Conservation (phyloP, 2,888 invertebrate species). For the Perdita meconis region DNA sequence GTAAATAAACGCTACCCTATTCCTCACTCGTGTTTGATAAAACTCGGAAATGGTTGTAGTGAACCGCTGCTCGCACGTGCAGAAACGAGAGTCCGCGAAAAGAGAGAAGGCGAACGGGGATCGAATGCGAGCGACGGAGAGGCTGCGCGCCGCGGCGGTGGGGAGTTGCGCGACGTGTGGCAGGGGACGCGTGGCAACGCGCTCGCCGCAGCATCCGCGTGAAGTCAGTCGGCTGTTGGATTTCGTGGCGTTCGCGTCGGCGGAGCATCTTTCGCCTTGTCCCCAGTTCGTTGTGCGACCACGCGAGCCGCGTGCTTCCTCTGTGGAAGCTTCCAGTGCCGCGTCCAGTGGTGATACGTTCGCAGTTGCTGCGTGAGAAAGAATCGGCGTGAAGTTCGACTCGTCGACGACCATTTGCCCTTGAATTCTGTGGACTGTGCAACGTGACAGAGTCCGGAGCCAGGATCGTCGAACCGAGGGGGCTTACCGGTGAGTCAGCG, state of each 20-base stretch:
- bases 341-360: constrained; percentile 9
- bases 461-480: constrained; percentile 10
- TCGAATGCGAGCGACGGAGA: background rate
- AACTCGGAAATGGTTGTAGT: constrained; percentile 16
- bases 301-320: constrained; percentile 47
- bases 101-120: background rate
- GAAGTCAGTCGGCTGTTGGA: constrained; percentile 68
- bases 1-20: background rate
- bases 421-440: constrained; percentile 3
- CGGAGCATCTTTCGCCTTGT: background rate
- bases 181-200: constrained; percentile 52
- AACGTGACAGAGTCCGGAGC: constrained; percentile 27
- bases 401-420: too few species aligned
- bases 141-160: constrained; percentile 17
- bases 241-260: constrained; percentile 51
- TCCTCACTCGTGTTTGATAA: constrained; percentile 29
- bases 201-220: constrained; percentile 67
- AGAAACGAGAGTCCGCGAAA: constrained; percentile 19
- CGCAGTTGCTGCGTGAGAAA: background rate
- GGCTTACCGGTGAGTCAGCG: constrained; percentile 43
- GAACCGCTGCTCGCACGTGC: constrained; percentile 46
- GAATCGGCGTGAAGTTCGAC: too few species aligned
- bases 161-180: constrained; percentile 43
- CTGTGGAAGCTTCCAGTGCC: constrained; percentile 18
- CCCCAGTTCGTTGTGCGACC: background rate